A percentile compares a stretch with the other conserved stretches of the same genome.
phyloP scores from a whole-genome alignment of 2,888 invertebrate species.

The Standfussiana lucernea region DNA sequence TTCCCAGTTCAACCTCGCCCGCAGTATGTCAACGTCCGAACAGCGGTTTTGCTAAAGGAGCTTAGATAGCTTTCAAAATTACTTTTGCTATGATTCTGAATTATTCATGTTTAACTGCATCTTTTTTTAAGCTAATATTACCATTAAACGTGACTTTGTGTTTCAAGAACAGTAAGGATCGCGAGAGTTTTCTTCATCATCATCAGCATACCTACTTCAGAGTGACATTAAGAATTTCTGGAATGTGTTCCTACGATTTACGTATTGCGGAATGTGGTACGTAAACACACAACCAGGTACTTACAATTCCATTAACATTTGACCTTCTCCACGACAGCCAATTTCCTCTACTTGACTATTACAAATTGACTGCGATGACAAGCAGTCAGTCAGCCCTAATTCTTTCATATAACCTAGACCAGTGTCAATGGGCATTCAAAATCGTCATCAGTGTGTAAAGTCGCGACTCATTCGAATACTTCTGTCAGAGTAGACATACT shows the following conservation, averaged over 20 bases:
- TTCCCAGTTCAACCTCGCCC: slow-evolving; percentile 10
- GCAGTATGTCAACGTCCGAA: slow-evolving; percentile 38
- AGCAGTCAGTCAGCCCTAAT: slow-evolving; percentile 31
- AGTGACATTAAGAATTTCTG: neutral
- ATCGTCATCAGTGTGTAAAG: slow-evolving; percentile 14
- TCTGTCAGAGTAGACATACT: neutral
- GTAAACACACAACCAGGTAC: neutral
- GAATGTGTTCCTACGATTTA: neutral
- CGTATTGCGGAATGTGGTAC: neutral
- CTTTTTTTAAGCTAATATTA: neutral
- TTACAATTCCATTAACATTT: slow-evolving; percentile 6
- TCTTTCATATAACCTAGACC: neutral
- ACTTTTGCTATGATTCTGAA: slow-evolving; percentile 32
- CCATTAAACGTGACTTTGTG: neutral
- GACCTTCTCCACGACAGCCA: slow-evolving; percentile 13
- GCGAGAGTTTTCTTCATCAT: neutral
- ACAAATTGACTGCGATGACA: slow-evolving; percentile 51
- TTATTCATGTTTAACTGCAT: slow-evolving; percentile 29
- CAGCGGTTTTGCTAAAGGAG: slow-evolving; percentile 20
- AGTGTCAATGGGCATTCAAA: slow-evolving; percentile 31
- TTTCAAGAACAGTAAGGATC: neutral
- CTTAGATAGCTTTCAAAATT: slow-evolving; percentile 35
- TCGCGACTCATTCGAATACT: neutral
- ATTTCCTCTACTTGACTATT: slow-evolving; percentile 40
- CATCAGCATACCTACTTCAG: neutral